These are phyloP conservation scores for Odontomachus brunneus DNA, from an alignment of 1,140 invertebrate genomes.

Conservation along the genomic window DNA sequence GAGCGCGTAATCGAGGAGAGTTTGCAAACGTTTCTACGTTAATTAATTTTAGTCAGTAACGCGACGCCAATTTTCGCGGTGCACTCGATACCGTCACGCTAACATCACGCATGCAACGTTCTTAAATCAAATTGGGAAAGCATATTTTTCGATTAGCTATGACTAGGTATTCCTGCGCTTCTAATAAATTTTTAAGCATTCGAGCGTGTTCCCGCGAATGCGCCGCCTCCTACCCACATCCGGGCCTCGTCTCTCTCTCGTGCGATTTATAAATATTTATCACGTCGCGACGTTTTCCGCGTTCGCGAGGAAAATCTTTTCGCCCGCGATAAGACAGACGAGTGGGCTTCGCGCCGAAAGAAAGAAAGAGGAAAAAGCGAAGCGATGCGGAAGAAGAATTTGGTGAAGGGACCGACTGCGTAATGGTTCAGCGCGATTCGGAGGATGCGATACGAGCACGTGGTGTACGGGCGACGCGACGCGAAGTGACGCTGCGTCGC, in stretches of 20 bases:
- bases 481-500: neutral
- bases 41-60: slow-evolving; percentile 13
- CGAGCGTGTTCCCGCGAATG: slow-evolving; percentile 1
- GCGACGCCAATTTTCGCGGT: neutral
- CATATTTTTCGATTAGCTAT: no score
- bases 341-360: neutral
- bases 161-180: neutral
- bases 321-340: neutral
- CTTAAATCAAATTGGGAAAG: no score
- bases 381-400: slow-evolving; percentile 30
- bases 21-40: slow-evolving; percentile 11
- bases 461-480: slow-evolving; percentile 1
- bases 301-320: slow-evolving; percentile 10
- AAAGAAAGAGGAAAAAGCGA: slow-evolving; percentile 5
- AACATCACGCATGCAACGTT: no score
- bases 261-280: slow-evolving; percentile 59
- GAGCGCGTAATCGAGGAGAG: slow-evolving; percentile 1
- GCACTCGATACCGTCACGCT: no score
- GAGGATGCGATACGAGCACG: slow-evolving; percentile 31
- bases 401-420: slow-evolving; percentile 22
- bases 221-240: neutral
- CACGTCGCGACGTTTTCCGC: slow-evolving; percentile 25
- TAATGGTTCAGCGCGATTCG: slow-evolving; percentile 43
- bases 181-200: slow-evolving; percentile 14
- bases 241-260: neutral